Conservation (phyloP, 2,797 vertebrate species). For the Galago senegalensis region DNA sequence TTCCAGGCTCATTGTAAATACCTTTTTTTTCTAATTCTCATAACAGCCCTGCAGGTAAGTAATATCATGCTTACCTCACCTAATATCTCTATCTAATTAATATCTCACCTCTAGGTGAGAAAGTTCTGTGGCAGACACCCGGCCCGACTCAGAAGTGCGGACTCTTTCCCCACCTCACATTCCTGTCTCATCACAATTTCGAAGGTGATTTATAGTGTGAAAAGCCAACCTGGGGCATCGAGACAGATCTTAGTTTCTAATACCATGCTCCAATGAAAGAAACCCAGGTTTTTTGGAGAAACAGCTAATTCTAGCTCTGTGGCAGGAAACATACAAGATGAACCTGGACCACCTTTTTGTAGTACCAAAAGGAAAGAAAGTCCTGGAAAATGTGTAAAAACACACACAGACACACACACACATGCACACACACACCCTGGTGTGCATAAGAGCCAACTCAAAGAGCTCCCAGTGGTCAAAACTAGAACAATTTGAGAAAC, state of each 20-base stretch:
- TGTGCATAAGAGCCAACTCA: neutral
- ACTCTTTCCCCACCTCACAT: conserved; percentile 1
- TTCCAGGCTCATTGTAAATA: neutral
- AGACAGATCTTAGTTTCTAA: conserved; percentile 28
- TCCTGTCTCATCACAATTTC: neutral
- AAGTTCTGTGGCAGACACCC: neutral
- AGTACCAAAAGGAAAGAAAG: neutral
- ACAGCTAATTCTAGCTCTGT: neutral
- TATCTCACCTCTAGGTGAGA: neutral
- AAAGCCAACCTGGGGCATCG: neutral
- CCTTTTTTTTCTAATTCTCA: conserved; percentile 2
- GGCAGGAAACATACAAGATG: neutral
- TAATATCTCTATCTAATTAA: too few relatives aligned
- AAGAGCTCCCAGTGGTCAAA: neutral
- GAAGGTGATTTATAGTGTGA: neutral
- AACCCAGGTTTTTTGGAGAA: neutral
- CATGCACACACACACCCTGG: neutral
- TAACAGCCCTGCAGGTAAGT: neutral
- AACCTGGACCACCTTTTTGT: neutral
- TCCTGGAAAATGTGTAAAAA: neutral
- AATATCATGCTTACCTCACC: neutral
- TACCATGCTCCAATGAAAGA: neutral
- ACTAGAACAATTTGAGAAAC: neutral
- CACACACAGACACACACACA: neutral
- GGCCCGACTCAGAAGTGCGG: neutral